Conservation (phyloP, 2,888 invertebrate genomes). For the Eupithecia insigniata region DNA sequence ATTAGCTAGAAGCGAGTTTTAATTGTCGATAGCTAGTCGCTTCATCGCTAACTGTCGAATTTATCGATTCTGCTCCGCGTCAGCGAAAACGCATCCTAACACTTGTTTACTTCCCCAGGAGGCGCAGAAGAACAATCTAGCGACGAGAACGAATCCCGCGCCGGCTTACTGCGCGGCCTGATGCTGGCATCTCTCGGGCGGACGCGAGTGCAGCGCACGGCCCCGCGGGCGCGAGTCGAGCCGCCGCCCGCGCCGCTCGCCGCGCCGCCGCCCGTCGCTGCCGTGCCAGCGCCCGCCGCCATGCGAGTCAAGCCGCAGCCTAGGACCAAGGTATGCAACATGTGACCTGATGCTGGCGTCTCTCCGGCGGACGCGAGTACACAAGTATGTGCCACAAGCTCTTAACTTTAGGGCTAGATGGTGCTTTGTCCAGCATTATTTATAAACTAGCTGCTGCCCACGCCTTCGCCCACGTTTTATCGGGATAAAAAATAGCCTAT, state of each 20-base stretch:
- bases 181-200: constrained; percentile 78
- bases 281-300: constrained; percentile 52
- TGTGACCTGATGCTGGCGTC: no score
- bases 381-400: no score
- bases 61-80: not conserved
- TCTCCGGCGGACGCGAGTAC: no score
- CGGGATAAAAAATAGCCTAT: no score
- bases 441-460: no score
- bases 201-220: constrained; percentile 40
- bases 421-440: no score
- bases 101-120: constrained; percentile 48
- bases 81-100: not conserved
- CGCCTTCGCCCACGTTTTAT: no score
- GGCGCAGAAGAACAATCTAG: constrained; percentile 56
- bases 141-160: constrained; percentile 69
- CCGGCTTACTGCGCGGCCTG: constrained; percentile 75
- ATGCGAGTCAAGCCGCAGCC: constrained; percentile 75
- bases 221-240: constrained; percentile 51
- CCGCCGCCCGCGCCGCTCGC: constrained; percentile 49
- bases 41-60: no score
- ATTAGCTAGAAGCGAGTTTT: not conserved
- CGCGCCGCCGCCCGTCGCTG: constrained; percentile 48
- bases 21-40: not conserved
- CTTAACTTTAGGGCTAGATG: no score
- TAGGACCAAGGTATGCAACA: constrained; percentile 64